Percentiles rank a stretch among this genome's conserved stretches.
Conservation (phyloP, 1,140 invertebrate species). For the Oscheius sp. region DNA sequence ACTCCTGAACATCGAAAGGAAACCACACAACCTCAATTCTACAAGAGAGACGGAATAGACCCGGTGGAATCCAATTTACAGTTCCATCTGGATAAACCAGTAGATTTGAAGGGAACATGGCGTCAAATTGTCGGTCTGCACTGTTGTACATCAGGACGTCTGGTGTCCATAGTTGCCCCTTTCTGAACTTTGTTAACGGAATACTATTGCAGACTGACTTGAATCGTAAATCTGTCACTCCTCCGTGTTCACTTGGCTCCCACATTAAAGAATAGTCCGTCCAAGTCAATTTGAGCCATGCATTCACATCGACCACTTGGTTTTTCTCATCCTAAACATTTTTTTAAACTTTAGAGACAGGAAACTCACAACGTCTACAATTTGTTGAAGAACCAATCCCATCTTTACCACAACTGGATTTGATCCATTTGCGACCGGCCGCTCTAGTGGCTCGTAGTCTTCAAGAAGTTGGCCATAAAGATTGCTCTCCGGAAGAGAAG, state of each 20-base stretch:
- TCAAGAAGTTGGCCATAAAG: no score
- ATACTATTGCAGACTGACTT: no score
- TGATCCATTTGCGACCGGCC: conserved; percentile 91
- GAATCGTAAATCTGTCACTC: conserved; percentile 87
- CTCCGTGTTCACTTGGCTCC: conserved; percentile 90
- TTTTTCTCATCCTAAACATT: no score
- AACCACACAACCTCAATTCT: conserved; percentile 99
- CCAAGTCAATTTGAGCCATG: conserved; percentile 72
- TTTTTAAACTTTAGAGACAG: no score
- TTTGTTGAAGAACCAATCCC: conserved; percentile 96
- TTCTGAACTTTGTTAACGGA: conserved; percentile 45
- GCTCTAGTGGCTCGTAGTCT: no score
- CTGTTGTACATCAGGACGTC: conserved; percentile 99
- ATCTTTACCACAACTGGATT: conserved; percentile 91
- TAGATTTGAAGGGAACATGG: conserved; percentile 92
- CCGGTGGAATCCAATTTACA: conserved; percentile 86
- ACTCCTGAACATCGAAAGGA: conserved; percentile 96
- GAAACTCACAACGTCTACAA: conserved; percentile 96
- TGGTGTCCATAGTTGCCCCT: conserved; percentile 88
- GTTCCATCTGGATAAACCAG: conserved; percentile 90
- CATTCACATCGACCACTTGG: conserved; percentile 45
- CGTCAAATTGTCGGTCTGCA: conserved; percentile 96
- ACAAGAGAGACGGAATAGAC: conserved; percentile 95
- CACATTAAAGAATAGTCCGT: conserved; percentile 93
- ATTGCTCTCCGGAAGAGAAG: no score